Percentiles rank a stretch among this genome's conserved stretches.
Evolutionary conservation across 2,113 vertebrate genomes (phyloP).

Genomic region (Ia io): DNA sequence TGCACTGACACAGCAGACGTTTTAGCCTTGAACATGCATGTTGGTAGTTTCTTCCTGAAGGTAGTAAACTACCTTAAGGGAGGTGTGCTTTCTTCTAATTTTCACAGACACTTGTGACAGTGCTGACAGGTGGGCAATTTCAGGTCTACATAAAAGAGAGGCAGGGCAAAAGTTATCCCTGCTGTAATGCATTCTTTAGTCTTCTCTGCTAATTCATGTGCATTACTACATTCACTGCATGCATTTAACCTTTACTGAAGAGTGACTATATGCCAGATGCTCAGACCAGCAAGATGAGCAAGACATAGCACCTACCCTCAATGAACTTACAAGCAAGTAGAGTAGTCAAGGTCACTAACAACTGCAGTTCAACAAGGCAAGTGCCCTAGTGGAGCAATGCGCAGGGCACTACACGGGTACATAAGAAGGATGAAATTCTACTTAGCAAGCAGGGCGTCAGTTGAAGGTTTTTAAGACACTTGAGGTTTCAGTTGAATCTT

Average conservation of each 20-base stretch:
- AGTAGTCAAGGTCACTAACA: background rate
- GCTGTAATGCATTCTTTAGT: background rate
- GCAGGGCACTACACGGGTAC: background rate
- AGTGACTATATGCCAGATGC: background rate
- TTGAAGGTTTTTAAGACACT: background rate
- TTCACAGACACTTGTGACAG: background rate
- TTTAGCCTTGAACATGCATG: background rate
- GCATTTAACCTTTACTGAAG: background rate
- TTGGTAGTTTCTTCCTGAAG: background rate
- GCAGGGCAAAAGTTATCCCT: background rate
- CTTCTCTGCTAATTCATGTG: background rate
- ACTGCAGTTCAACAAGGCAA: background rate
- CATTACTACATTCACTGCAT: background rate
- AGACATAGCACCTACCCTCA: background rate
- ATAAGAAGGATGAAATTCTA: background rate
- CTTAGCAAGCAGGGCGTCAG: background rate
- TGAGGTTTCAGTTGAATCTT: background rate
- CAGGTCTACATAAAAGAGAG: background rate
- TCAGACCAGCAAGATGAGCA: background rate
- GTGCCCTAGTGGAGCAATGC: background rate
- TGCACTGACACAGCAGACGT: fast-evolving
- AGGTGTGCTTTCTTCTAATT: background rate
- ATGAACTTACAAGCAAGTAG: background rate
- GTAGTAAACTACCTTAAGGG: background rate
- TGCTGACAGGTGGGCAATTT: background rate